Conservation (phyloP, 2,113 vertebrate species). For the Corythornis cristatus region DNA sequence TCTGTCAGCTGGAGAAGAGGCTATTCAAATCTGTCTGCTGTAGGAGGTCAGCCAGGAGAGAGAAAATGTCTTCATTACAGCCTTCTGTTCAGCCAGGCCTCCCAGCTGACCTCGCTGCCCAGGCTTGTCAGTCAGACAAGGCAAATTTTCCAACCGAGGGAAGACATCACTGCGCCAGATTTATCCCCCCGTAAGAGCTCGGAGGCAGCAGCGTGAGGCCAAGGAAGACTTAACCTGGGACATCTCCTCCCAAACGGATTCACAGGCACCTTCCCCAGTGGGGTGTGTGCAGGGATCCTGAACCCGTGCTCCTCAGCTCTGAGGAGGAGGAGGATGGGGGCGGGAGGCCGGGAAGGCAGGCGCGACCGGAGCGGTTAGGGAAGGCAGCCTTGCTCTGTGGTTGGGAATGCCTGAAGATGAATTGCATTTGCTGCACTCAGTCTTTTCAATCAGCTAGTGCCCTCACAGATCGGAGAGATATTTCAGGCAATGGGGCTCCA, state of each 20-base stretch:
- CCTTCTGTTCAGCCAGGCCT: slow-evolving; percentile 57
- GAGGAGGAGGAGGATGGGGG: too few relatives aligned
- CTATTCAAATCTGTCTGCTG: slow-evolving; percentile 59
- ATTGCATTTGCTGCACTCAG: not conserved
- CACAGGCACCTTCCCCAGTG: not conserved
- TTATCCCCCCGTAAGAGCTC: not conserved
- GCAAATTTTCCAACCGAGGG: slow-evolving; percentile 36
- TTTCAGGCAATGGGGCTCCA: not conserved
- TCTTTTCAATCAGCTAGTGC: not conserved
- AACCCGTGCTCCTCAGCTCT: not conserved
- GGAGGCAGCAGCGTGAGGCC: not conserved
- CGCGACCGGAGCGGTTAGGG: accelerated
- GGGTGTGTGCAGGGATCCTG: accelerated
- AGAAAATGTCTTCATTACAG: slow-evolving; percentile 65
- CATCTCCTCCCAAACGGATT: not conserved
- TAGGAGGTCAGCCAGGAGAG: slow-evolving; percentile 62
- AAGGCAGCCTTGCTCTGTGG: not conserved
- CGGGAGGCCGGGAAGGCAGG: not conserved
- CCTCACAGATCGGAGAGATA: not conserved
- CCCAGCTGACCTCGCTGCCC: slow-evolving; percentile 23
- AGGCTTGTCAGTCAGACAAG: slow-evolving; percentile 10
- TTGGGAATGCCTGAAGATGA: not conserved
- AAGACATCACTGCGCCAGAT: not conserved
- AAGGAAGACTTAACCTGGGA: not conserved
- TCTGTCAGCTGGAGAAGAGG: slow-evolving; percentile 55